Evolutionary conservation across 2,888 invertebrate genomes (phyloP).

Genomic region (Bugula neritina): DNA sequence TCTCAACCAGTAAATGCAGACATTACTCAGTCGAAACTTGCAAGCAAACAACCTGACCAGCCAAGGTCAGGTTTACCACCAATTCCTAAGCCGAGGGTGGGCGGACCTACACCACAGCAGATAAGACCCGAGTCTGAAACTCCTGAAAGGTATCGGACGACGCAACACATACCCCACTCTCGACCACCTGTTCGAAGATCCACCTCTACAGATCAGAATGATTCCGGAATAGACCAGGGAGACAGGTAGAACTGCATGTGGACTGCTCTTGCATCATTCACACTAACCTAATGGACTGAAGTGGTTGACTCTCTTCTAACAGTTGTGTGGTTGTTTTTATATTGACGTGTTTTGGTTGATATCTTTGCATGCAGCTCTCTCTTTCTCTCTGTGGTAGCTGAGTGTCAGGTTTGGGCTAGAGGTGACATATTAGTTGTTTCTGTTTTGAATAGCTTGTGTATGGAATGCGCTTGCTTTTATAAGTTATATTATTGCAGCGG

Average conservation of each 20-base stretch:
- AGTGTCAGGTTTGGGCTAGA: too few relatives aligned
- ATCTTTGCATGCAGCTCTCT: not conserved
- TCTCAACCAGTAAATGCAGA: not conserved
- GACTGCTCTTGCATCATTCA: not conserved
- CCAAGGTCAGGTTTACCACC: not conserved
- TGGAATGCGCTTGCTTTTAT: not conserved
- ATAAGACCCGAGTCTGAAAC: not conserved
- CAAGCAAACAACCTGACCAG: not conserved
- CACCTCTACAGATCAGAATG: slow-evolving; percentile 18
- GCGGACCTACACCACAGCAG: not conserved
- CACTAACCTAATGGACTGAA: too few relatives aligned
- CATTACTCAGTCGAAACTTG: not conserved
- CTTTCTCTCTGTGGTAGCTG: too few relatives aligned
- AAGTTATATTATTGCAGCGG: not conserved
- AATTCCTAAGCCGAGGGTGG: not conserved
- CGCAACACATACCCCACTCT: not conserved
- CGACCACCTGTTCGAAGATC: not conserved
- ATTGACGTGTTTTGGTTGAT: too few relatives aligned
- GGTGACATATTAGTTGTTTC: not conserved
- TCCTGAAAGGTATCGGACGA: not conserved
- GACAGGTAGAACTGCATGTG: slow-evolving; percentile 25
- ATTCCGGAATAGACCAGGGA: slow-evolving; percentile 21
- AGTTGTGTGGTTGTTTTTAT: not conserved
- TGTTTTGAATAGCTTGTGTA: not conserved
- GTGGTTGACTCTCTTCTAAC: not conserved